Percentiles rank a stretch among this genome's conserved stretches.
These are phyloP conservation scores for Lethenteron reissneri DNA, from an alignment of 2,113 vertebrate species.

Conservation along the genomic window DNA sequence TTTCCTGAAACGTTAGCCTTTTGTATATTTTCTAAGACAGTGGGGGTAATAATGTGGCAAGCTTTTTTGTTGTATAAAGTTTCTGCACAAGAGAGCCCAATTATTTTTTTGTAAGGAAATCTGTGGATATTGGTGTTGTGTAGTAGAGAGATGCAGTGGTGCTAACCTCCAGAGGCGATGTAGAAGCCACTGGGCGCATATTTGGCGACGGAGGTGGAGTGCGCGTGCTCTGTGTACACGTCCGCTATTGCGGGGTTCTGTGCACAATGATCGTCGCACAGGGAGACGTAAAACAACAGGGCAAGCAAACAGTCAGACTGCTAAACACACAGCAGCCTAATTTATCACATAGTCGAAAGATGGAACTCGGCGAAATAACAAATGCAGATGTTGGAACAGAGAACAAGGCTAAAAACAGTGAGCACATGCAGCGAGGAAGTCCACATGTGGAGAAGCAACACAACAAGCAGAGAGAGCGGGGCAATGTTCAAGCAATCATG, in stretches of 20 bases:
- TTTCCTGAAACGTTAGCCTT: too few relatives aligned
- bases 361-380: too few relatives aligned
- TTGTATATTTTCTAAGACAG: too few relatives aligned
- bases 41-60: too few relatives aligned
- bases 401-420: too few relatives aligned
- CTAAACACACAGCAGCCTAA: conserved; percentile 3
- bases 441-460: neutral
- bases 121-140: too few relatives aligned
- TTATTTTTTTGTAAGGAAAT: too few relatives aligned
- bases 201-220: conserved; percentile 63
- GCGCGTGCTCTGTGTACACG: conserved; percentile 85
- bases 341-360: conserved; percentile 8
- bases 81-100: too few relatives aligned
- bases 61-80: too few relatives aligned
- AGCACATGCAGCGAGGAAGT: too few relatives aligned
- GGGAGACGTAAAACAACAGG: neutral
- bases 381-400: too few relatives aligned
- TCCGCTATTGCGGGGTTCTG: conserved; percentile 80
- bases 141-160: neutral
- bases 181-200: conserved; percentile 85
- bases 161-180: conserved; percentile 80
- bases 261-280: conserved; percentile 3
- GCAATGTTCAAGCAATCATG: neutral
- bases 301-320: neutral
- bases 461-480: conserved; percentile 3